Conservation (phyloP, 2,888 invertebrate species). For the Dinocampus coccinellae region DNA sequence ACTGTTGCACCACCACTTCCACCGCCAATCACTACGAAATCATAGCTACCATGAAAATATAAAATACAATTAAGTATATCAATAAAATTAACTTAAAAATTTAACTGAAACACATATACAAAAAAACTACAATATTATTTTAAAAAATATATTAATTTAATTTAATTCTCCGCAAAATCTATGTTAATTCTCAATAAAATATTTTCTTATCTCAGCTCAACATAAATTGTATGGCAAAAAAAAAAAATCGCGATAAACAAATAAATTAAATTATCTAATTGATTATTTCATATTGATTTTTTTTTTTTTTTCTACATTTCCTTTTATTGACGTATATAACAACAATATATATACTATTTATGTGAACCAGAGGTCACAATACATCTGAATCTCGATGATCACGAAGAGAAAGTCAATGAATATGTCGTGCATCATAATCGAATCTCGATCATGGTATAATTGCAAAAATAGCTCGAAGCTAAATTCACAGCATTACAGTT, state of each 20-base stretch:
- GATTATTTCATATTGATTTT: not conserved
- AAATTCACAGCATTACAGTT: conserved; percentile 26
- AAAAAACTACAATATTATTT: no score
- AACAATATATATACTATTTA: not conserved
- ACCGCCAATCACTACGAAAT: conserved; percentile 82
- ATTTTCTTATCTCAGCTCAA: no score
- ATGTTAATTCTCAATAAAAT: no score
- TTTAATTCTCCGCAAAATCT: no score
- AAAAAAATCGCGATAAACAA: not conserved
- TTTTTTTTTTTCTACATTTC: not conserved
- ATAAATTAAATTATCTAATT: not conserved
- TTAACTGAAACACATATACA: no score
- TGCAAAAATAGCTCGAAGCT: conserved; percentile 43
- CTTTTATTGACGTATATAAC: not conserved
- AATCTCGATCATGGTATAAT: conserved; percentile 21
- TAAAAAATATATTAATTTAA: no score
- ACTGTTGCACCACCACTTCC: conserved; percentile 82
- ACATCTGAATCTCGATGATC: conserved; percentile 3
- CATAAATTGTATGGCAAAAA: no score
- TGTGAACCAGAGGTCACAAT: conserved; percentile 1
- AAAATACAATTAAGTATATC: not conserved
- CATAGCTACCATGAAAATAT: conserved; percentile 70
- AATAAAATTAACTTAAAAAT: no score
- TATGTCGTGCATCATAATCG: conserved; percentile 16
- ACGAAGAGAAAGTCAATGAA: conserved; percentile 17